Evolutionary conservation across 1,140 invertebrate genomes (phyloP).

Genomic region (Heliconius hewitsoni): DNA sequence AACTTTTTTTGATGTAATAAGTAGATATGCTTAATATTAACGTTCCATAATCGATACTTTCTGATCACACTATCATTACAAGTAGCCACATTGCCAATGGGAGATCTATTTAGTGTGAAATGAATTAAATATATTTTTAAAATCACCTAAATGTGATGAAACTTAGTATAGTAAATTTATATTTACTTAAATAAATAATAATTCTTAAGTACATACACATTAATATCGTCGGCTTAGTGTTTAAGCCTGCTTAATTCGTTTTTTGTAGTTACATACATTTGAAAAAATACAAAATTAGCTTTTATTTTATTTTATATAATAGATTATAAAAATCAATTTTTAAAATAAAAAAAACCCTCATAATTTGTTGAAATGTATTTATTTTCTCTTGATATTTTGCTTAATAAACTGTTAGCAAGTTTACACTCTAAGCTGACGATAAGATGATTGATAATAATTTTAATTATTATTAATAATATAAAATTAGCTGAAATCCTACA

Average conservation of each 20-base stretch:
- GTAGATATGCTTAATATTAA: background rate
- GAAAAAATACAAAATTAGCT: no score
- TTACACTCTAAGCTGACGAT: no score
- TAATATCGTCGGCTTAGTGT: background rate
- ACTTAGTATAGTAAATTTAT: background rate
- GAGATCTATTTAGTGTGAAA: conserved; percentile 6
- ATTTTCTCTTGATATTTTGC: no score
- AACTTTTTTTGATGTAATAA: background rate
- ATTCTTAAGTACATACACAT: conserved; percentile 4
- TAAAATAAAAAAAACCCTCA: no score
- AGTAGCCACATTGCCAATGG: background rate
- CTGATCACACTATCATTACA: background rate
- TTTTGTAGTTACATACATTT: no score
- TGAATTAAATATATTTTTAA: background rate
- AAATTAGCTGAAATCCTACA: background rate
- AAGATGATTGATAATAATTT: background rate
- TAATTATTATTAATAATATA: background rate
- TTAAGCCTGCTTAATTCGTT: no score
- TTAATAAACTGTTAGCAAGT: no score
- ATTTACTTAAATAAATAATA: conserved; percentile 1
- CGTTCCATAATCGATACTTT: background rate
- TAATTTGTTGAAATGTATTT: no score
- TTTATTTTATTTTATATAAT: no score
- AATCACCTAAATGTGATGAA: background rate
- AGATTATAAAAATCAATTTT: no score